Evolutionary conservation across 1,140 invertebrate genomes (phyloP).

Genomic region (Microplitis mediator): DNA sequence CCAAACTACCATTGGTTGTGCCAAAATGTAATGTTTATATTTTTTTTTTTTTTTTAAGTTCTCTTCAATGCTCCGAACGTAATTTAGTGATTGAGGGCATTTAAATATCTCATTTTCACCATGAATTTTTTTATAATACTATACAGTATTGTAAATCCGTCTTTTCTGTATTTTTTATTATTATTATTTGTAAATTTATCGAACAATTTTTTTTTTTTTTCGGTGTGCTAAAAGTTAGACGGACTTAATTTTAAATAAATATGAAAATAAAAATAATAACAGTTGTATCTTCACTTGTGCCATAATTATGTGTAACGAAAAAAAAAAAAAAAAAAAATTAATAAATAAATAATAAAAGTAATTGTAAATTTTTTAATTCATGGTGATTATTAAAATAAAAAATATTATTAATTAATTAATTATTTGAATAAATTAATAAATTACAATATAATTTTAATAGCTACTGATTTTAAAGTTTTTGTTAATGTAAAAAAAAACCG

Average conservation of each 20-base stretch:
- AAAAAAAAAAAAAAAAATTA: slow-evolving; percentile 17
- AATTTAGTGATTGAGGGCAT: not conserved
- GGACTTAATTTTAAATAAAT: not conserved
- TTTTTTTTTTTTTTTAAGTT: slow-evolving; percentile 15
- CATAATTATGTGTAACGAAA: slow-evolving; percentile 39
- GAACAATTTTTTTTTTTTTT: not conserved
- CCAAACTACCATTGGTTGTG: slow-evolving; percentile 44
- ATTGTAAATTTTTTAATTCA: not conserved
- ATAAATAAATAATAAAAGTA: slow-evolving; percentile 9
- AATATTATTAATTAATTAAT: slow-evolving; percentile 25
- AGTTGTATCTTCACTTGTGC: slow-evolving; percentile 46
- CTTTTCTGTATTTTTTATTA: not conserved
- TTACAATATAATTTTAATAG: slow-evolving; percentile 27
- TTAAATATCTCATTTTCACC: not conserved
- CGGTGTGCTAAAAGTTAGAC: not conserved
- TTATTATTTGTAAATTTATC: not conserved
- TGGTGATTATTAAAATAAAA: not conserved
- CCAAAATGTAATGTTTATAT: slow-evolving; percentile 35
- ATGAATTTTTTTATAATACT: not conserved
- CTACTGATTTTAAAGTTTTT: slow-evolving; percentile 40
- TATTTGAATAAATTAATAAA: slow-evolving; percentile 38
- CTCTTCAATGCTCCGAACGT: slow-evolving; percentile 2
- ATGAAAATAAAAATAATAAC: slow-evolving; percentile 3
- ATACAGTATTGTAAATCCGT: not conserved
- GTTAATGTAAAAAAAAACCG: slow-evolving; percentile 46